Evolutionary conservation across 2,888 invertebrate species (phyloP).

Genomic region (Coenonympha arcania): DNA sequence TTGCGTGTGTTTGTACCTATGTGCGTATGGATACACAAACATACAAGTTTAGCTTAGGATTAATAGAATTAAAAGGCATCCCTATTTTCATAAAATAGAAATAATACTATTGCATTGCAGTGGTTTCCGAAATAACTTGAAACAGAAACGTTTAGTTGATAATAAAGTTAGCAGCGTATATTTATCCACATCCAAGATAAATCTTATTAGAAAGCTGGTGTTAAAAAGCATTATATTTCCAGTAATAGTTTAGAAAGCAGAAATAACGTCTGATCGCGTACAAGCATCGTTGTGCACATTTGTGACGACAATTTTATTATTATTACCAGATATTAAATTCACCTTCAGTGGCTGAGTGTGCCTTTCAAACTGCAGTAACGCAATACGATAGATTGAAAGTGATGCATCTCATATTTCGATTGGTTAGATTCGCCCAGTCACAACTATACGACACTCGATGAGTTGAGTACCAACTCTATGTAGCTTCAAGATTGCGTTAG

Average conservation of each 20-base stretch:
- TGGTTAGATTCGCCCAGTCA: not conserved
- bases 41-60: no score
- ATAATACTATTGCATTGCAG: no score
- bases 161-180: not conserved
- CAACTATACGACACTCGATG: not conserved
- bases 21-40: no score
- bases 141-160: not conserved
- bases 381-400: conserved; percentile 15
- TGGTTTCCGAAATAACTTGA: no score
- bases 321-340: conserved; percentile 14
- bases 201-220: not conserved
- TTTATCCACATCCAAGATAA: not conserved
- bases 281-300: not conserved
- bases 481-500: not conserved
- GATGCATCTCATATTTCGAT: conserved; percentile 8
- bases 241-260: conserved; percentile 1
- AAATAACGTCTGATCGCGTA: not conserved
- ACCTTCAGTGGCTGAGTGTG: conserved; percentile 19
- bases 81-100: no score
- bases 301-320: conserved; percentile 16
- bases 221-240: not conserved
- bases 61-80: no score
- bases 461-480: not conserved
- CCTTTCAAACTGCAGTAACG: conserved; percentile 18
- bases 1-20: no score